Evolutionary conservation across 1,140 invertebrate genomes (phyloP), one percentile per base, ranked within the genome.

Genomic region (Tetragonula clypearis): DNA sequence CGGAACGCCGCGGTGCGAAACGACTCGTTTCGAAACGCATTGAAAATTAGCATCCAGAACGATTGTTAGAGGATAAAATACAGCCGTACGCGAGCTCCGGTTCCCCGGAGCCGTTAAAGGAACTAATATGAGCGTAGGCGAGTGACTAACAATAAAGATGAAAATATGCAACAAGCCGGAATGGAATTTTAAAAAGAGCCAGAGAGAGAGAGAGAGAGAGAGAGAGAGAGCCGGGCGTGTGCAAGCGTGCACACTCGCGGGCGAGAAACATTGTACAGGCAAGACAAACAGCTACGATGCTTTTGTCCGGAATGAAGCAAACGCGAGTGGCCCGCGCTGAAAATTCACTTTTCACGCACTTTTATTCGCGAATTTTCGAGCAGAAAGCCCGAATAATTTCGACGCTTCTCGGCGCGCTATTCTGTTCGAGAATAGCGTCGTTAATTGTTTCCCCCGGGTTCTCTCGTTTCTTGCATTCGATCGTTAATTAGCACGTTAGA

Each of bases 131-230:
- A 30, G 11, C 8, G 41, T 9, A 53, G 17, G 41, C 65, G 86
- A 80, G 74, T 76, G 65, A 69, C 75, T 68, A 76, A 69, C 77
- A 23, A 68, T 79, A 79, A 55, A 79, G 49, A 21, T 68, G 65
- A 82, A 82, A 84, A 30, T 79, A 79, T 68, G 62, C n/a, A 66
- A n/a, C n/a, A 68, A 68, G 49, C 62, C 1, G 62, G 49, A 79
- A 79, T 68, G 62, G 77, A 68, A 79, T 79, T 79, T 79, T 30
- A 79, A 79, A 79, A 68, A 79, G 77, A 30, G 62, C 41, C 41
- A 55, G 21, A 60, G 23, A 79, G 75, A n/a, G 0, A 49, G 8
- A 49, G 41, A 49, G 41, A 49, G 41, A 49, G 41, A 49, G 6
- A 49, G 41, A 49, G 41, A 49, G 6, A 49, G 41, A 49, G 41